A percentile compares a stretch with the other conserved stretches of the same genome.
Conservation (phyloP, 2,113 vertebrate species). For the Sardina pilchardus region DNA sequence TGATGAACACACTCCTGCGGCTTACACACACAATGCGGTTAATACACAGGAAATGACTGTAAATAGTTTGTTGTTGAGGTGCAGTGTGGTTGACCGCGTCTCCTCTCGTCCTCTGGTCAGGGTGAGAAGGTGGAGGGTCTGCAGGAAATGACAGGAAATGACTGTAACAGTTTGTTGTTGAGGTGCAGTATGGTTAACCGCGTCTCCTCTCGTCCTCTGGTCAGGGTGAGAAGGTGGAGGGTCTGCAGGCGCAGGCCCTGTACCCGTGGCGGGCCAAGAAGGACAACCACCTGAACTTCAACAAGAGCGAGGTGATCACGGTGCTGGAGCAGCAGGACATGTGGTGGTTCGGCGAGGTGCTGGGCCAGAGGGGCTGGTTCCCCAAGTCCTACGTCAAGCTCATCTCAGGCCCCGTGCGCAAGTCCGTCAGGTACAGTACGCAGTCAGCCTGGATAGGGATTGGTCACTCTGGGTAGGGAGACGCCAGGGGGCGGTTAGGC, state of each 20-base stretch:
- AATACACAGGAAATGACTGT: too few species aligned
- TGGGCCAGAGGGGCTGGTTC: constrained; percentile 98
- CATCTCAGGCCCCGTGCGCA: constrained; percentile 88
- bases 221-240: constrained; percentile 96
- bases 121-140: constrained; percentile 97
- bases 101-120: constrained; percentile 60
- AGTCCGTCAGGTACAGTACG: constrained; percentile 83
- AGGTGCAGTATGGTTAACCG: background rate
- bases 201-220: background rate
- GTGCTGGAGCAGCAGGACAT: constrained; percentile 99
- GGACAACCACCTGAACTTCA: constrained; percentile 99
- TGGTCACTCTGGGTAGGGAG: background rate
- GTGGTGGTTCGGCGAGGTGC: constrained; percentile 99
- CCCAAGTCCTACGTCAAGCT: constrained; percentile 99
- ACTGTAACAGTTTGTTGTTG: too few species aligned
- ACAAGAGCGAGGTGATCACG: constrained; percentile 94
- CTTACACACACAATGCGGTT: too few species aligned
- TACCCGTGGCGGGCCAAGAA: constrained; percentile 99
- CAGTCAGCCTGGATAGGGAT: background rate
- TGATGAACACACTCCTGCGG: too few species aligned
- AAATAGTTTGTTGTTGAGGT: too few species aligned
- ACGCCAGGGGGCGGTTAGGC: background rate
- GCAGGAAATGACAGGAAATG: too few species aligned
- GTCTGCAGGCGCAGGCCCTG: constrained; percentile 93
- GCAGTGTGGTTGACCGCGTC: background rate